These are phyloP conservation scores for Sthenelais limicola DNA, from an alignment of 2,888 invertebrate species.

Conservation along the genomic window DNA sequence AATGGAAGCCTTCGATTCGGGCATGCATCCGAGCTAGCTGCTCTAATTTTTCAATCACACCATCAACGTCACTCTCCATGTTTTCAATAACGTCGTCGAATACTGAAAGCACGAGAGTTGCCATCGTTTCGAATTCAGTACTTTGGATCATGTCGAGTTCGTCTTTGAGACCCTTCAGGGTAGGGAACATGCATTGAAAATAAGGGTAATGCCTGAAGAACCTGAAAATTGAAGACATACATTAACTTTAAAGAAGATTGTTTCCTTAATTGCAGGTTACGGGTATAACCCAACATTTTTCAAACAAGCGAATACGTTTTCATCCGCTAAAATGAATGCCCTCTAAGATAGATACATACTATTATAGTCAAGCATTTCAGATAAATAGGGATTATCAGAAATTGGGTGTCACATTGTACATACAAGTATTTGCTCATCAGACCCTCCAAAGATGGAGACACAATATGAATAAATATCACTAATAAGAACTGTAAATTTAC, in stretches of 20 bases:
- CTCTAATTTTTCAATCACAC: conserved; percentile 34
- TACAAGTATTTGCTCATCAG: too few relatives aligned
- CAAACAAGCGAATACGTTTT: too few relatives aligned
- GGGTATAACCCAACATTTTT: too few relatives aligned
- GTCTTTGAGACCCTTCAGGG: conserved; percentile 13
- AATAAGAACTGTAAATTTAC: too few relatives aligned
- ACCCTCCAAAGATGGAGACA: too few relatives aligned
- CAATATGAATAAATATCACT: too few relatives aligned
- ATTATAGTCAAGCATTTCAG: too few relatives aligned
- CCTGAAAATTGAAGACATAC: conserved; percentile 39
- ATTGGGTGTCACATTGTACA: too few relatives aligned
- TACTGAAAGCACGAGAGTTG: conserved; percentile 31
- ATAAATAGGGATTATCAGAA: too few relatives aligned
- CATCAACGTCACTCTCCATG: conserved; percentile 37
- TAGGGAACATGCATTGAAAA: conserved; percentile 39
- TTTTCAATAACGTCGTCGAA: conserved; percentile 45
- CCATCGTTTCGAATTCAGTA: conserved; percentile 33
- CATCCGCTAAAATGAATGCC: too few relatives aligned
- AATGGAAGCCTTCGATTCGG: conserved; percentile 41
- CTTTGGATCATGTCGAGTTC: conserved; percentile 40
- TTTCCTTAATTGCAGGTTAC: too few relatives aligned
- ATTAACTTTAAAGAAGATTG: neutral
- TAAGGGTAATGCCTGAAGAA: conserved; percentile 43
- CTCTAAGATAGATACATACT: too few relatives aligned
- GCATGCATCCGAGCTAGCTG: conserved; percentile 41